Evolutionary conservation across 1,140 invertebrate species (phyloP).

Genomic region (Dolichoris vasculosae): DNA sequence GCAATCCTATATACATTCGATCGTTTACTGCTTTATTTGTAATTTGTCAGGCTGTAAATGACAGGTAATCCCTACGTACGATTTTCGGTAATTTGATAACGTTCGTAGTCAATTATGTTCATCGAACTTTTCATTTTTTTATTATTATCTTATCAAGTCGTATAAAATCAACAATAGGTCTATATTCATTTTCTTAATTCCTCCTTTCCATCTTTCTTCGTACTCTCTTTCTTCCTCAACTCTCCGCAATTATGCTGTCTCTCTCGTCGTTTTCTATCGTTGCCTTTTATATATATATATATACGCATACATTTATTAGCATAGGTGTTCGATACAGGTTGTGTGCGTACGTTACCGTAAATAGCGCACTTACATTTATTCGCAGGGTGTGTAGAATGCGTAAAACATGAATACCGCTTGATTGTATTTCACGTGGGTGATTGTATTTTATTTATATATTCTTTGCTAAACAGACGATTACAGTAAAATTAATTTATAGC

Average conservation of each 20-base stretch:
- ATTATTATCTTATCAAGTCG: constrained; percentile 4
- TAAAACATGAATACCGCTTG: neutral
- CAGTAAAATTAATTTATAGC: neutral
- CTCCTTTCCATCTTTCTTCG: neutral
- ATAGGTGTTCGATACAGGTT: neutral
- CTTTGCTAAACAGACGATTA: neutral
- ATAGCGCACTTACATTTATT: neutral
- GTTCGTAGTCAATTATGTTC: neutral
- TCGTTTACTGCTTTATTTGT: neutral
- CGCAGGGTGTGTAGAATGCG: neutral
- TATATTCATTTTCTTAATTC: constrained; percentile 10
- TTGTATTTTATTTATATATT: neutral
- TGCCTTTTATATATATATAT: neutral
- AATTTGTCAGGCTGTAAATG: constrained; percentile 7
- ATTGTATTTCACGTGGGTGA: constrained; percentile 21
- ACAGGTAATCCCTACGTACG: neutral
- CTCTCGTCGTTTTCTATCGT: neutral
- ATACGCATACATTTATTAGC: neutral
- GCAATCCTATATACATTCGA: neutral
- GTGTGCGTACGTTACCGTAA: neutral
- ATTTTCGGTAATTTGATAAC: constrained; percentile 14
- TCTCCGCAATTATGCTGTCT: neutral
- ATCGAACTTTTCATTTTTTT: neutral
- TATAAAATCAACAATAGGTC: neutral
- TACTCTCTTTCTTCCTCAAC: neutral